Percentiles rank a stretch among this genome's conserved stretches.
Conservation (phyloP, 2,113 vertebrate species). For the Scophthalmus maximus region DNA sequence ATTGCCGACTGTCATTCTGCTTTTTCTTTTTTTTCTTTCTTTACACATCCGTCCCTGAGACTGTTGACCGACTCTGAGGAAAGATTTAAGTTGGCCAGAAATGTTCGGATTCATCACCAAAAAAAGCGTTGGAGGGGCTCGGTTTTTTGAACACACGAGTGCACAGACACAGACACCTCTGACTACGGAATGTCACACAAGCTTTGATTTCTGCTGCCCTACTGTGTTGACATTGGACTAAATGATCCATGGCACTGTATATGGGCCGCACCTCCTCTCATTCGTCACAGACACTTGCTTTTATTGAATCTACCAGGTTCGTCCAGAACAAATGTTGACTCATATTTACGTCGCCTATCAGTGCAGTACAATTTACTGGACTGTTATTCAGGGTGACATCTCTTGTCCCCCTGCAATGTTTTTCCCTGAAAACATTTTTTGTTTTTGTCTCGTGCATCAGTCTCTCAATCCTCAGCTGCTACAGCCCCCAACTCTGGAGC, state of each 20-base stretch:
- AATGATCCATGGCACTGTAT: slow-evolving; percentile 76
- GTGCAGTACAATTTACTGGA: not conserved
- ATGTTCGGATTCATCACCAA: slow-evolving; percentile 62
- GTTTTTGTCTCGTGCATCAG: no score
- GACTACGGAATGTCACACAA: slow-evolving; percentile 52
- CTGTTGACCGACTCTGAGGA: slow-evolving; percentile 26
- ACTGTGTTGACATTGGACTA: slow-evolving; percentile 63
- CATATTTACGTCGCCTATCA: slow-evolving; percentile 14
- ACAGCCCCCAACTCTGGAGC: not conserved
- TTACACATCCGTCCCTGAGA: slow-evolving; percentile 42
- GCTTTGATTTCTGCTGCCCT: slow-evolving; percentile 48
- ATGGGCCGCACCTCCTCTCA: slow-evolving; percentile 61
- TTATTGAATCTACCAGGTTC: slow-evolving; percentile 63
- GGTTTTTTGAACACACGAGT: slow-evolving; percentile 8
- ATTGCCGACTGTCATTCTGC: slow-evolving; percentile 37
- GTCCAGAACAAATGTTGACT: slow-evolving; percentile 54
- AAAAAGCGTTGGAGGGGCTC: slow-evolving; percentile 15
- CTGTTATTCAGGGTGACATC: slow-evolving; percentile 12
- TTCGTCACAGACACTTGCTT: slow-evolving; percentile 74
- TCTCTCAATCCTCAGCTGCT: slow-evolving; percentile 52
- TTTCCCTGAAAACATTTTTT: not conserved
- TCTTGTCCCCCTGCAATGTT: slow-evolving; percentile 5
- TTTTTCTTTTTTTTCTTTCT: slow-evolving; percentile 11
- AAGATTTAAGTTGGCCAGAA: slow-evolving; percentile 63
- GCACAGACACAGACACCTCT: slow-evolving; percentile 39